Evolutionary conservation across 2,113 vertebrate species (phyloP).

Genomic region (Helogale parvula): DNA sequence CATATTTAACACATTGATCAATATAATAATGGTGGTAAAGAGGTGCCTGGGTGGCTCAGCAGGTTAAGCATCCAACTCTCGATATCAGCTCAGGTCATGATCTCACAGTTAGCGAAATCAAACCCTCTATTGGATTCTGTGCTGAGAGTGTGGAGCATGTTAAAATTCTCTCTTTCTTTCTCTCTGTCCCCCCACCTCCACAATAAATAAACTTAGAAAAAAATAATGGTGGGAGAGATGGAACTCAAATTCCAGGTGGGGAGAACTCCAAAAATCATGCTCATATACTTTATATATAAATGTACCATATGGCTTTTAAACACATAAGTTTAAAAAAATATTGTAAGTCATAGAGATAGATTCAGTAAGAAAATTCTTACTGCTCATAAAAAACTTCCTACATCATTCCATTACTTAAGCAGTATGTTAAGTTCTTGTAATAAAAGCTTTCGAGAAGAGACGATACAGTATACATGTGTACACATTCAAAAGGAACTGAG

Average conservation of each 20-base stretch:
- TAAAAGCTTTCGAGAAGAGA: neutral
- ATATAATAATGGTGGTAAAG: neutral
- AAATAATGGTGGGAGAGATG: neutral
- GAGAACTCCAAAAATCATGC: neutral
- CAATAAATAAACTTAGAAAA: neutral
- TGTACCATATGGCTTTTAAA: neutral
- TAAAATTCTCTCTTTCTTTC: no score
- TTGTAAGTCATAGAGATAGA: neutral
- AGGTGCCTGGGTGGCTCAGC: no score
- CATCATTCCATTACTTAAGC: neutral
- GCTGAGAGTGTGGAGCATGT: no score
- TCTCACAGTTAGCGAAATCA: no score
- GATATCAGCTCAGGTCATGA: no score
- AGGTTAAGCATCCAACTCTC: no score
- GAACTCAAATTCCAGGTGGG: conserved; percentile 22
- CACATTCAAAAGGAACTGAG: neutral
- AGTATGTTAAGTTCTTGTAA: neutral
- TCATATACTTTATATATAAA: neutral
- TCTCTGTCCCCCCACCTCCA: accelerated
- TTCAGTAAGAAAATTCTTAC: neutral
- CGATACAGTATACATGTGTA: neutral
- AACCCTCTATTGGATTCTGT: no score
- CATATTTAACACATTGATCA: neutral
- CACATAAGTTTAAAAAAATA: neutral
- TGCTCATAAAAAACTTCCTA: neutral